These are phyloP conservation scores for Mirounga angustirostris DNA, from an alignment of 2,113 vertebrate genomes.

Conservation along the genomic window DNA sequence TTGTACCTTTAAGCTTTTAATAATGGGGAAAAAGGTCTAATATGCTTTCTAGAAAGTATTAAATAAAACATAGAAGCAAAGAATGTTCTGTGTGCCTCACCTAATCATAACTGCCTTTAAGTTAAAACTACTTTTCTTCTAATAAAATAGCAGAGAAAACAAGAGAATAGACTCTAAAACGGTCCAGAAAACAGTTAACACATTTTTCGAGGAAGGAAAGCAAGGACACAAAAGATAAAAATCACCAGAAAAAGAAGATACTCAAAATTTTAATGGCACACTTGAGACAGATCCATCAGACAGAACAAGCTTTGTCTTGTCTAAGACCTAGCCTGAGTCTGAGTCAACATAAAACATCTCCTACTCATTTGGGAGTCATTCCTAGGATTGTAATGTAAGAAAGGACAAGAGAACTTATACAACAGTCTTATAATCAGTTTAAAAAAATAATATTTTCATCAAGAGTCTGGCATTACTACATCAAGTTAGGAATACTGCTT, in stretches of 20 bases:
- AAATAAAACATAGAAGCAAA: neutral
- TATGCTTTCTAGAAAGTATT: neutral
- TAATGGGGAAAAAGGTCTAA: neutral
- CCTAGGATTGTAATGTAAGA: neutral
- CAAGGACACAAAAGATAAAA: neutral
- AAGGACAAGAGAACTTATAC: neutral
- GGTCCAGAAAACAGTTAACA: neutral
- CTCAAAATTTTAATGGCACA: neutral
- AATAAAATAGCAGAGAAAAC: neutral
- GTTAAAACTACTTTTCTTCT: neutral
- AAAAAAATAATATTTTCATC: neutral
- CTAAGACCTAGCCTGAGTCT: neutral
- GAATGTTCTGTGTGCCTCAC: neutral
- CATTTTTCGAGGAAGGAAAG: neutral
- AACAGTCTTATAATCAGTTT: neutral
- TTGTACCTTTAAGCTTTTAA: slow-evolving; percentile 29
- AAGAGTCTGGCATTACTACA: neutral
- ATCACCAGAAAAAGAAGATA: neutral
- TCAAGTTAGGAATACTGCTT: neutral
- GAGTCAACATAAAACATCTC: neutral
- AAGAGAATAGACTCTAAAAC: neutral
- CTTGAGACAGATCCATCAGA: neutral
- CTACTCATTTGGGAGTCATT: neutral
- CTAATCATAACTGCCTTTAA: neutral
- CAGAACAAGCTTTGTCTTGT: neutral